These are phyloP conservation scores for Cyphomyrmex costatus DNA, from an alignment of 1,140 invertebrate species.

Conservation along the genomic window DNA sequence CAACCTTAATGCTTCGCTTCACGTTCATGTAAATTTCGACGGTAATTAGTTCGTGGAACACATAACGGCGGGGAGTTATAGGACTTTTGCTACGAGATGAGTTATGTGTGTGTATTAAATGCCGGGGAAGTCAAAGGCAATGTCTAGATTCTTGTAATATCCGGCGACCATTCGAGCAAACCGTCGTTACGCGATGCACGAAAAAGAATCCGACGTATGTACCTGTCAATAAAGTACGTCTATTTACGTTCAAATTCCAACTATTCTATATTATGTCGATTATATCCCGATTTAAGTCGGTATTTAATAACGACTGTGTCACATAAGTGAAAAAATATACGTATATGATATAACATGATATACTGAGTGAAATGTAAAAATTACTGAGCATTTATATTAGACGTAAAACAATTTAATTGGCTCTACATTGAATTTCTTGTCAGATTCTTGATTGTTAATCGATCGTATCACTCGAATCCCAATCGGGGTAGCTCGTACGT, in stretches of 20 bases:
- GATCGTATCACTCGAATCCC: slow-evolving; percentile 47
- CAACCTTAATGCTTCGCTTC: slow-evolving; percentile 49
- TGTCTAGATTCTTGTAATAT: slow-evolving; percentile 58
- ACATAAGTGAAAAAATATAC: not conserved
- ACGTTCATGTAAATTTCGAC: slow-evolving; percentile 54
- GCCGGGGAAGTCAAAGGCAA: slow-evolving; percentile 47
- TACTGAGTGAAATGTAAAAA: slow-evolving; percentile 15
- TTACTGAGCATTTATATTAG: not conserved
- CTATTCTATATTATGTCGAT: not conserved
- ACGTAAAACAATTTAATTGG: slow-evolving; percentile 27
- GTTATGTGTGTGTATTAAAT: slow-evolving; percentile 58
- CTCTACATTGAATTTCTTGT: not conserved
- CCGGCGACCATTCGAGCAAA: slow-evolving; percentile 38
- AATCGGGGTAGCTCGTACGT: slow-evolving; percentile 21
- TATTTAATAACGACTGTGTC: not conserved
- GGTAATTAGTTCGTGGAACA: slow-evolving; percentile 52
- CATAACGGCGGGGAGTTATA: slow-evolving; percentile 34
- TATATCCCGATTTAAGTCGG: not conserved
- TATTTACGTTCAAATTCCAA: not conserved
- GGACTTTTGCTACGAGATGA: slow-evolving; percentile 10
- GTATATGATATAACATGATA: not conserved
- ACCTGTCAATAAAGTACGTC: slow-evolving; percentile 10
- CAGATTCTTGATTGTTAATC: slow-evolving; percentile 35
- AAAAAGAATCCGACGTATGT: slow-evolving; percentile 14
- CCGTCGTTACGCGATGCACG: slow-evolving; percentile 5